These are phyloP conservation scores for Xerus inauris DNA, from an alignment of 2,113 vertebrate species.

Conservation along the genomic window DNA sequence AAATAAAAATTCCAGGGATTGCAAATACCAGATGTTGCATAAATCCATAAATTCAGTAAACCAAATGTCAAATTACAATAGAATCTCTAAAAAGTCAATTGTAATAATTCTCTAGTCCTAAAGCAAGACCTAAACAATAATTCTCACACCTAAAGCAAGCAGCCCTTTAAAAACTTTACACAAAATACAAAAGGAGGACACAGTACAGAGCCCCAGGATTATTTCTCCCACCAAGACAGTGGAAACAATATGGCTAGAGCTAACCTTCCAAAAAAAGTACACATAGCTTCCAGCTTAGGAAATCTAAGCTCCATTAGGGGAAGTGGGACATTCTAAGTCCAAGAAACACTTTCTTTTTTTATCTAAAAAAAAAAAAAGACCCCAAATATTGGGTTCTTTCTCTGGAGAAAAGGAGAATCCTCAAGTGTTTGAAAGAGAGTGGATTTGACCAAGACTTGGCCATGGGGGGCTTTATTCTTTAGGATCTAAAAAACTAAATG, in stretches of 20 bases:
- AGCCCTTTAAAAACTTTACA: neutral
- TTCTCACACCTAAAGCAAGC: neutral
- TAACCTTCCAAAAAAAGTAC: neutral
- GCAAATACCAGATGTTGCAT: neutral
- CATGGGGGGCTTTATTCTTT: neutral
- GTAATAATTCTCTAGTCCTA: neutral
- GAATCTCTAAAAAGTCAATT: constrained; percentile 41
- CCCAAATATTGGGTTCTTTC: constrained; percentile 27
- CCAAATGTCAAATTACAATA: constrained; percentile 37
- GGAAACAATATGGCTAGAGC: constrained; percentile 9
- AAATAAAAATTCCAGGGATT: constrained; percentile 20
- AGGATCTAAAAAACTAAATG: neutral
- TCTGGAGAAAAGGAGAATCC: constrained; percentile 3
- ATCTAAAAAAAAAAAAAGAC: neutral
- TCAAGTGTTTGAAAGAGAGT: neutral
- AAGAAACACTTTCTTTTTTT: neutral
- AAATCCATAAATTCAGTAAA: constrained; percentile 45
- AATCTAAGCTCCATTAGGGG: constrained; percentile 43
- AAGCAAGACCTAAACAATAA: too few species aligned
- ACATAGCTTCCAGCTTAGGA: constrained; percentile 4
- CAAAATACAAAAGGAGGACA: constrained; percentile 1
- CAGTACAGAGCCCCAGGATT: neutral
- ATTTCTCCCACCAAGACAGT: neutral
- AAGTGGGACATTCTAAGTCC: neutral
- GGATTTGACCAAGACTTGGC: neutral